A percentile compares a stretch with the other conserved stretches of the same genome.
Evolutionary conservation across 2,888 invertebrate genomes (phyloP).

Genomic region (Scaptomyza caliginosa): DNA sequence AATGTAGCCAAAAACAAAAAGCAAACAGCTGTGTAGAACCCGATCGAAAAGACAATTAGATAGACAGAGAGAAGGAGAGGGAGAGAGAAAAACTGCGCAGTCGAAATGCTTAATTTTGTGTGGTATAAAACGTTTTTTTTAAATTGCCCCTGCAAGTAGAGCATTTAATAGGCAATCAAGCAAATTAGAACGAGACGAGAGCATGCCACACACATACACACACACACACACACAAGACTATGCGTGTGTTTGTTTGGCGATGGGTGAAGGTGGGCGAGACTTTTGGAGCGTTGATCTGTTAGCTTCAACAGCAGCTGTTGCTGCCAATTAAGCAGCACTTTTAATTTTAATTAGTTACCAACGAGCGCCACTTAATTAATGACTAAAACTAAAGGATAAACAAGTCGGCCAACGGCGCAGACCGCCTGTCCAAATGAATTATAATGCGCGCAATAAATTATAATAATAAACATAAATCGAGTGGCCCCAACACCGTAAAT

Average conservation of each 20-base stretch:
- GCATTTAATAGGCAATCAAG: constrained; percentile 52
- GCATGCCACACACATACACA: neutral
- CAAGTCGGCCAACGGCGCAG: constrained; percentile 27
- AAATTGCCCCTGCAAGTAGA: constrained; percentile 29
- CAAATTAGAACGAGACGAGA: constrained; percentile 38
- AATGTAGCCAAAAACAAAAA: constrained; percentile 9
- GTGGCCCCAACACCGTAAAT: constrained; percentile 36
- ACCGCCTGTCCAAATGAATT: constrained; percentile 59
- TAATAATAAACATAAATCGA: constrained; percentile 69
- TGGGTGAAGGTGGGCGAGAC: neutral
- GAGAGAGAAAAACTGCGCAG: neutral
- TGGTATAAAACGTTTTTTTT: constrained; percentile 35
- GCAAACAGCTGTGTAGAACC: neutral
- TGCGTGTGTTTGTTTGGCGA: neutral
- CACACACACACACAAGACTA: neutral
- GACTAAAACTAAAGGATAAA: constrained; percentile 56
- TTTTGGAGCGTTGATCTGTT: neutral
- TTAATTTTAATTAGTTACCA: constrained; percentile 71
- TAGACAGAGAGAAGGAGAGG: neutral
- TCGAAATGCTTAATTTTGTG: constrained; percentile 54
- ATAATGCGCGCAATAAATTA: constrained; percentile 67
- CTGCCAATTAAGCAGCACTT: constrained; percentile 69
- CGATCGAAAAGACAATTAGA: constrained; percentile 2
- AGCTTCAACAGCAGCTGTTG: constrained; percentile 51
- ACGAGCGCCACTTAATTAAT: constrained; percentile 69